Conservation (phyloP, 1,140 invertebrate genomes). For the Drosophila mayri region DNA sequence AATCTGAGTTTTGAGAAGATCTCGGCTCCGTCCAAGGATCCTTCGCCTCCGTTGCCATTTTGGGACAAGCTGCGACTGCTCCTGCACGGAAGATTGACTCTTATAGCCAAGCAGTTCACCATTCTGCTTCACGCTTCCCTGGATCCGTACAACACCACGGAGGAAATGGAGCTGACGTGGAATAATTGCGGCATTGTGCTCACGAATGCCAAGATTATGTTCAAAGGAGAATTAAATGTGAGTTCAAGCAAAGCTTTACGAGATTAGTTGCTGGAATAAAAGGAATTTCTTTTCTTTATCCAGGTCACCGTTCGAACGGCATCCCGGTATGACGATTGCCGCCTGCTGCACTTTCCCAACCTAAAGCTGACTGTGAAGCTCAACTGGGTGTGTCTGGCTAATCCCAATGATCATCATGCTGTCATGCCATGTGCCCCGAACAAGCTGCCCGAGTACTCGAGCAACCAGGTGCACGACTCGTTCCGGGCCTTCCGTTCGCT, state of each 20-base stretch:
- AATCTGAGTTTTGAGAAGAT: slow-evolving; percentile 96
- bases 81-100: slow-evolving; percentile 96
- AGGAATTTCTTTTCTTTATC: not conserved
- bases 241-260: not conserved
- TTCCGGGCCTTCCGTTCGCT: slow-evolving; percentile 97
- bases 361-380: slow-evolving; percentile 94
- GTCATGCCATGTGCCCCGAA: slow-evolving; percentile 98
- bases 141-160: slow-evolving; percentile 99
- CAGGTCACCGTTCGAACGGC: slow-evolving; percentile 94
- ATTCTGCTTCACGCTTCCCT: slow-evolving; percentile 96
- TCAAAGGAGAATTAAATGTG: slow-evolving; percentile 93
- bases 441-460: slow-evolving; percentile 98
- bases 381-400: slow-evolving; percentile 95
- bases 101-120: slow-evolving; percentile 94
- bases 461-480: slow-evolving; percentile 95
- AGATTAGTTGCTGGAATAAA: not conserved
- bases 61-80: slow-evolving; percentile 98
- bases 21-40: slow-evolving; percentile 94
- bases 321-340: slow-evolving; percentile 99
- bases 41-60: slow-evolving; percentile 96
- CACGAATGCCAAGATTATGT: slow-evolving; percentile 96
- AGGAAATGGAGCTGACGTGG: slow-evolving; percentile 99
- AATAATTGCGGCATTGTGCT: slow-evolving; percentile 96
- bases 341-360: slow-evolving; percentile 95
- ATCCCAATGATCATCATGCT: slow-evolving; percentile 98